phyloP scores from a whole-genome alignment of 2,888 invertebrate genomes.

The Heliconius charithonia region DNA sequence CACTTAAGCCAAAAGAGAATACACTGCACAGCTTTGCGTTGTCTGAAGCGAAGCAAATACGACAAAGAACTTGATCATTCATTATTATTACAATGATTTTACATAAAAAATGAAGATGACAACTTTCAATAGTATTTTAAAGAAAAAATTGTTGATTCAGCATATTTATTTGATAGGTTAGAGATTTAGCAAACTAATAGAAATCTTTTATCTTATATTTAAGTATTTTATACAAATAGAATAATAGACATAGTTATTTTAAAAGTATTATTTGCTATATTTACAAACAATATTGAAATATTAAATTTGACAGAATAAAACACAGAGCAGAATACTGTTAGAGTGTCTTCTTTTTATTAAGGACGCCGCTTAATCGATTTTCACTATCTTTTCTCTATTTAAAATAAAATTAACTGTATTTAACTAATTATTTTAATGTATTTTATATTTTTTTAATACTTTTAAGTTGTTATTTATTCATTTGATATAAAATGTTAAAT shows the following conservation, averaged over 20 bases:
- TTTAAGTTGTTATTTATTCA: background rate
- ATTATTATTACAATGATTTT: conserved; percentile 39
- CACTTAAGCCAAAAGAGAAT: conserved; percentile 56
- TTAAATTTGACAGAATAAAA: conserved; percentile 24
- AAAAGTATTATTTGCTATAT: background rate
- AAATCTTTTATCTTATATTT: background rate
- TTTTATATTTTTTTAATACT: background rate
- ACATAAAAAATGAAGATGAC: background rate
- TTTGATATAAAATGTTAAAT: background rate
- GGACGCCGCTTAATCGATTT: conserved; percentile 19
- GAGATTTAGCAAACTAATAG: background rate
- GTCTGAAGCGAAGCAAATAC: conserved; percentile 66
- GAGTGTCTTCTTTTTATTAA: conserved; percentile 19
- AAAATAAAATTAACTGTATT: background rate
- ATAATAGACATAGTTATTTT: background rate
- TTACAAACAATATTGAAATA: conserved; percentile 19
- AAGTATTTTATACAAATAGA: background rate
- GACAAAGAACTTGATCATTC: conserved; percentile 57
- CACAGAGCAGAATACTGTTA: conserved; percentile 42
- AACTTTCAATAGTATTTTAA: conserved; percentile 10
- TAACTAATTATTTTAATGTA: background rate
- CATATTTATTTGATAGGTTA: background rate
- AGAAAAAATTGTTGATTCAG: background rate
- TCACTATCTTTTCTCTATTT: background rate
- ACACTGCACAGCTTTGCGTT: conserved; percentile 63